Evolutionary conservation across 2,797 vertebrate species (phyloP).

Genomic region (Euthynnus affinis): DNA sequence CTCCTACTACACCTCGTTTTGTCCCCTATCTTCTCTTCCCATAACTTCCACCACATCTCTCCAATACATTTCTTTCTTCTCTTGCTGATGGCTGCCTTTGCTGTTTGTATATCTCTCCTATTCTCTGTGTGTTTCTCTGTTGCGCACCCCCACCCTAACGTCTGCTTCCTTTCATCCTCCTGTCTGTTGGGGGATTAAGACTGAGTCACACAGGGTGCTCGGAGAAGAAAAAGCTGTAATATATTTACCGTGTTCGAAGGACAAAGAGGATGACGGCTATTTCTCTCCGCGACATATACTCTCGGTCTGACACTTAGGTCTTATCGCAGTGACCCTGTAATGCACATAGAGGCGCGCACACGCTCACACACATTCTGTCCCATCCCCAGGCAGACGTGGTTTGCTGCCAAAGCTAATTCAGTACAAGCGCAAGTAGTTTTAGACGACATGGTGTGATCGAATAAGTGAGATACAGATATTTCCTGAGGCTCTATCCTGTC

Average conservation of each 20-base stretch:
- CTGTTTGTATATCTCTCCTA: constrained; percentile 40
- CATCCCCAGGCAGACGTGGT: constrained; percentile 50
- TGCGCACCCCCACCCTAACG: constrained; percentile 13
- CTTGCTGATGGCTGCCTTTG: constrained; percentile 32
- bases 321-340: constrained; percentile 52
- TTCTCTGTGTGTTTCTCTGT: constrained; percentile 9
- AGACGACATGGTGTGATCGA: constrained; percentile 65
- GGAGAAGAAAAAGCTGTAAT: constrained; percentile 52
- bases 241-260: constrained; percentile 67
- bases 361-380: constrained; percentile 28
- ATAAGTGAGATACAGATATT: constrained; percentile 63
- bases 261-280: constrained; percentile 63
- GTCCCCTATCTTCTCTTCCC: background rate
- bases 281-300: constrained; percentile 50
- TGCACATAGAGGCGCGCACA: constrained; percentile 24
- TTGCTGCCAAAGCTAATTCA: constrained; percentile 76
- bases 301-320: constrained; percentile 51
- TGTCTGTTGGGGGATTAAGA: constrained; percentile 69
- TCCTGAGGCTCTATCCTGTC: constrained; percentile 53
- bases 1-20: constrained; percentile 30
- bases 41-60: constrained; percentile 5
- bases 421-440: constrained; percentile 59
- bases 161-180: constrained; percentile 58
- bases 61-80: background rate
- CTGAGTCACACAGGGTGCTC: constrained; percentile 62